phyloP scores from a whole-genome alignment of 1,140 invertebrate species.

The Dendroctonus valens region DNA sequence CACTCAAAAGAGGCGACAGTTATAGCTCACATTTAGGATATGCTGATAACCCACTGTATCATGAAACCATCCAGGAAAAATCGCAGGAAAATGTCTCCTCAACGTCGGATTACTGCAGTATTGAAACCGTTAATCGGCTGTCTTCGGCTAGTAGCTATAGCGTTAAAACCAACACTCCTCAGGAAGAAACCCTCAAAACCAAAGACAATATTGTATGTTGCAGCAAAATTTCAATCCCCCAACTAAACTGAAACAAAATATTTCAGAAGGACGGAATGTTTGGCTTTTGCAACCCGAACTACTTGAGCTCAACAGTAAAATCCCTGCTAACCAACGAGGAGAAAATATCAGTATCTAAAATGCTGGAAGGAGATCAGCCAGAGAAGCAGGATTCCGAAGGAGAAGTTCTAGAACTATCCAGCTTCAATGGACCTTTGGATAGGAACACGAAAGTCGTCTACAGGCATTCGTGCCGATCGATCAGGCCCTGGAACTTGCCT shows the following conservation, averaged over 20 bases:
- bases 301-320: slow-evolving; percentile 61
- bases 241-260: neutral
- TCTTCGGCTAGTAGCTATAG: slow-evolving; percentile 56
- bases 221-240: neutral
- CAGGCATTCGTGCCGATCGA: slow-evolving; percentile 37
- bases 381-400: slow-evolving; percentile 47
- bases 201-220: slow-evolving; percentile 14
- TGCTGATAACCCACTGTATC: slow-evolving; percentile 59
- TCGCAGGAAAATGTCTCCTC: slow-evolving; percentile 63
- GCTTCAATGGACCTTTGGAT: slow-evolving; percentile 40
- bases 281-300: slow-evolving; percentile 74
- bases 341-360: slow-evolving; percentile 44
- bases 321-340: slow-evolving; percentile 47
- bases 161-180: slow-evolving; percentile 47
- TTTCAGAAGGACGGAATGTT: slow-evolving; percentile 54
- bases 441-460: slow-evolving; percentile 46
- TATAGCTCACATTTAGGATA: slow-evolving; percentile 61
- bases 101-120: slow-evolving; percentile 75
- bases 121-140: slow-evolving; percentile 62
- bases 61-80: slow-evolving; percentile 61
- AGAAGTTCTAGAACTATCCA: slow-evolving; percentile 46
- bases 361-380: slow-evolving; percentile 21
- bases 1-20: slow-evolving; percentile 49
- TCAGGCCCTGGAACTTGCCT: slow-evolving; percentile 49
- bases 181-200: slow-evolving; percentile 45